Evolutionary conservation across 2,888 invertebrate species (phyloP), one percentile per base, ranked within the genome.

Genomic region (Pherbina coryleti): DNA sequence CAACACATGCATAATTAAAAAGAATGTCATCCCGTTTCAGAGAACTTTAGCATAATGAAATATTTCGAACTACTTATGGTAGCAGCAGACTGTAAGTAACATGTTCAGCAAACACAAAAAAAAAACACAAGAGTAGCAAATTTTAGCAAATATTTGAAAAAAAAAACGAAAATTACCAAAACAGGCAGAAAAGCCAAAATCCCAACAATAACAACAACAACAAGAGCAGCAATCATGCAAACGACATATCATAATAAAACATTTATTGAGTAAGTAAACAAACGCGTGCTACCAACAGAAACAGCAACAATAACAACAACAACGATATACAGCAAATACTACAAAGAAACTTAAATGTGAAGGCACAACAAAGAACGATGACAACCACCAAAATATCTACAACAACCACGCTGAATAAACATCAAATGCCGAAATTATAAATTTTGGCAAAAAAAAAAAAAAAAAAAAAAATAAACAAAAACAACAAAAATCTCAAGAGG

Each of bases 231-330:
- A 64, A 71, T 53, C 14, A 71, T 62, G 28, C 71, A n/a, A 81
- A 80, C 80, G 83, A 85, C 84, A 86, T 87, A 87, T 87, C 87
- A 88, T 87, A 87, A 87, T 87, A 87, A 86, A 88, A 87, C 80
- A 86, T 85, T 84, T 87, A 87, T 87, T 87, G 87, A 88, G 87
- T 88, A 88, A 88, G 87, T 85, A 82, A 82, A 82, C 77, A 79
- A 77, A 64, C 66, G 9, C 66, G 66, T 51, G 60, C 31, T 62
- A 31, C 66, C 70, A 31, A 3, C 49, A 62, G 5, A 31, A 71
- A 71, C 72, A 79, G 76, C 70, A 78, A 22, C 69, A 74, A 44
- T 77, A 79, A 78, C 78, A 74, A 71, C 60, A 78, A 19, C 22
- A 78, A 49, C 64, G 34, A 67, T 53, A 19, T 8, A n/a, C 8